These are phyloP conservation scores for Glandiceps talaboti DNA, from an alignment of 53 echinoderm and acorn worm species.

Conservation along the genomic window DNA sequence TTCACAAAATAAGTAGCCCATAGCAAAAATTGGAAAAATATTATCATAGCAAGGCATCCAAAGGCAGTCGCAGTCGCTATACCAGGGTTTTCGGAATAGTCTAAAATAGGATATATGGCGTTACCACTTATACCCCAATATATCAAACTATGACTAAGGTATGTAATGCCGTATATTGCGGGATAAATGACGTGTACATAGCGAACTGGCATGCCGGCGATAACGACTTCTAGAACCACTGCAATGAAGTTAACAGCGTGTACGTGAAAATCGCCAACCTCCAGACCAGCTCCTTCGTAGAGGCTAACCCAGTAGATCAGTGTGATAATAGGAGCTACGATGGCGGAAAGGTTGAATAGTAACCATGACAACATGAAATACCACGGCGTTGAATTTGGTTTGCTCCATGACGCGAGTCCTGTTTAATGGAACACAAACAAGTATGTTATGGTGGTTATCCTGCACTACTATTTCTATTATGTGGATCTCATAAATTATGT, in stretches of 20 bases:
- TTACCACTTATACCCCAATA: slow-evolving; percentile 49
- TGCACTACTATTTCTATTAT: too few relatives aligned
- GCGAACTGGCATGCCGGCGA: slow-evolving; percentile 33
- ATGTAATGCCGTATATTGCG: slow-evolving; percentile 27
- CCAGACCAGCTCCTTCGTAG: slow-evolving; percentile 1
- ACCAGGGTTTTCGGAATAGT: slow-evolving; percentile 35
- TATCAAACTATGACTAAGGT: slow-evolving; percentile 34
- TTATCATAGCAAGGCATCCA: slow-evolving; percentile 6
- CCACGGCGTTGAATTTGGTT: background rate
- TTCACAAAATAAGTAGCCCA: background rate
- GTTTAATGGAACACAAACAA: too few relatives aligned
- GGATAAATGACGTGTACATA: slow-evolving; percentile 53
- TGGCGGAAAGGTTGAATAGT: slow-evolving; percentile 34
- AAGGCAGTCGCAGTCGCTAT: slow-evolving; percentile 15
- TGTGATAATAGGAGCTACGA: slow-evolving; percentile 42
- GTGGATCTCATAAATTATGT: too few relatives aligned
- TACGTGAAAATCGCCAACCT: slow-evolving; percentile 26
- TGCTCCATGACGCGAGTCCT: too few relatives aligned
- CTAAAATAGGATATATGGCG: slow-evolving; percentile 35
- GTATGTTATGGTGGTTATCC: too few relatives aligned
- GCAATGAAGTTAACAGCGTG: slow-evolving; percentile 52
- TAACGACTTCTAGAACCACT: slow-evolving; percentile 26
- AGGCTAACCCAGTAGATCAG: slow-evolving; percentile 39
- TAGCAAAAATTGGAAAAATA: slow-evolving; percentile 18
- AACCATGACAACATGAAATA: slow-evolving; percentile 18